Evolutionary conservation across 2,888 invertebrate genomes (phyloP).

Genomic region (Drosophila kambysellisi): DNA sequence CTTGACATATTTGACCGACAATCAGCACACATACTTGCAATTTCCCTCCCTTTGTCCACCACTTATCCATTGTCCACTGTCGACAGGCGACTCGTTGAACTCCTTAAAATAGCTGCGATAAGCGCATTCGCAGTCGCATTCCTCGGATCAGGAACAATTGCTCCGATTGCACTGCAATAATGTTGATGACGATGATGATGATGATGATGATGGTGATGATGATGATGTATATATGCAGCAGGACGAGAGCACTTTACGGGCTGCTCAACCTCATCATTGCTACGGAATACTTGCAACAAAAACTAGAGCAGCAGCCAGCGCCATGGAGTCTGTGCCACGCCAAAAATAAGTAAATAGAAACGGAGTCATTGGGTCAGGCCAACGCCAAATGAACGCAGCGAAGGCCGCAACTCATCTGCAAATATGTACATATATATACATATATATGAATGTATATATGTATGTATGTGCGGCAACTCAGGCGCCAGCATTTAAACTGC

Average conservation of each 20-base stretch:
- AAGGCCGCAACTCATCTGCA: constrained; percentile 38
- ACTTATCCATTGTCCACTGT: constrained; percentile 6
- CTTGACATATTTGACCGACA: not conserved
- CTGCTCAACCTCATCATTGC: constrained; percentile 17
- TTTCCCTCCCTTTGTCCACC: not conserved
- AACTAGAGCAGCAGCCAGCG: constrained; percentile 47
- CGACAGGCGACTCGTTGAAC: constrained; percentile 10
- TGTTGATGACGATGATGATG: not conserved
- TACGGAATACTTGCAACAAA: constrained; percentile 46
- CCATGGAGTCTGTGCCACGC: constrained; percentile 60
- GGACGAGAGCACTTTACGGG: constrained; percentile 18
- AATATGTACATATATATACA: not conserved
- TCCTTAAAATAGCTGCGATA: constrained; percentile 12
- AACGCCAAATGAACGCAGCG: constrained; percentile 36
- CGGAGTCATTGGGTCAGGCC: constrained; percentile 67
- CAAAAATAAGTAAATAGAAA: constrained; percentile 47
- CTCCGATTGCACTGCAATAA: constrained; percentile 1
- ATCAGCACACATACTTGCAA: not conserved
- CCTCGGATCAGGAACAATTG: constrained; percentile 8
- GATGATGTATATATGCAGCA: constrained; percentile 1
- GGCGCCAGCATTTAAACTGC: constrained; percentile 64
- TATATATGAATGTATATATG: not conserved
- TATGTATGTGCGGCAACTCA: constrained; percentile 12
- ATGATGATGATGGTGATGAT: not conserved
- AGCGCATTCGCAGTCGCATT: constrained; percentile 20